A percentile compares a stretch with the other conserved stretches of the same genome.
Evolutionary conservation across 2,888 invertebrate genomes (phyloP).

Genomic region (Hetaerina titia): DNA sequence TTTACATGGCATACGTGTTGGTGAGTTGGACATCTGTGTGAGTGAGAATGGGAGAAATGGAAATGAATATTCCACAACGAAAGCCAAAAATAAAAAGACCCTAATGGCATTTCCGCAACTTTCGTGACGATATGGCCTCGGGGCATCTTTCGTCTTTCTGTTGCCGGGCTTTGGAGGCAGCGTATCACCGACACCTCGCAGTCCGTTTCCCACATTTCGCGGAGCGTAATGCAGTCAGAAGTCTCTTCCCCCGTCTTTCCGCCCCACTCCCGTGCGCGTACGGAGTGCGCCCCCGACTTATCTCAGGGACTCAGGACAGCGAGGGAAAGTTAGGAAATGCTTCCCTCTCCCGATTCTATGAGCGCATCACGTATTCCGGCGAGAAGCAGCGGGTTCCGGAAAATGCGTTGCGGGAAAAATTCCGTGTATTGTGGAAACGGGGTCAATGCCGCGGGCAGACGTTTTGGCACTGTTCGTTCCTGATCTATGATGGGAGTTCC

Average conservation of each 20-base stretch:
- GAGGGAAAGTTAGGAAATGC: constrained; percentile 23
- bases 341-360: not conserved
- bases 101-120: not conserved
- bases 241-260: not conserved
- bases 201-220: too few species aligned
- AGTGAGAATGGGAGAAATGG: not conserved
- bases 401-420: constrained; percentile 6
- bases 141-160: not conserved
- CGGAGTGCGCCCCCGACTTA: not conserved
- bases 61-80: not conserved
- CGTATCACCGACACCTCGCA: too few species aligned
- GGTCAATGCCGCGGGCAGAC: constrained; percentile 42
- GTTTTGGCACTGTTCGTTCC: not conserved
- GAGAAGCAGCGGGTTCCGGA: constrained; percentile 46
- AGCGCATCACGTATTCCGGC: constrained; percentile 18
- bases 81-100: not conserved
- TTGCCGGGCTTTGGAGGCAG: too few species aligned
- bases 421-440: constrained; percentile 51
- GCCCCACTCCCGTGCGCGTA: not conserved
- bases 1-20: not conserved
- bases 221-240: too few species aligned
- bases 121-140: not conserved
- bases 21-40: not conserved
- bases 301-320: not conserved
- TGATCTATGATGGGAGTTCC: not conserved